phyloP scores from a whole-genome alignment of 2,797 vertebrate species.

The Triplophysa bombifrons region DNA sequence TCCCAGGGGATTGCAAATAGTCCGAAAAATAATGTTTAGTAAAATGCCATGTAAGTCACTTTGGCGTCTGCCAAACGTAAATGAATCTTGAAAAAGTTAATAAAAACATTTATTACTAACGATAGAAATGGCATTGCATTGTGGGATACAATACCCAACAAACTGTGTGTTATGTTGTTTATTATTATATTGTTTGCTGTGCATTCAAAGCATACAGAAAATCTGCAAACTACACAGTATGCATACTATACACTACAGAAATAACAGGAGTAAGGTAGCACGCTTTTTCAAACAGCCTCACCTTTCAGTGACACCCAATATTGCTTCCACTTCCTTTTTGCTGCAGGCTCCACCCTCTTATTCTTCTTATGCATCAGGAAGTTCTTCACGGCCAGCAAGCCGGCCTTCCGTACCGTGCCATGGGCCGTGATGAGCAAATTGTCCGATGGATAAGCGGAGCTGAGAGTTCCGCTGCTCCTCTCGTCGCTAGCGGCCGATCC shows the following conservation, averaged over 20 bases:
- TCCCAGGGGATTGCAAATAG: too few species aligned
- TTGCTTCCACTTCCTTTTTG: constrained; percentile 94
- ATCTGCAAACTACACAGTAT: not conserved
- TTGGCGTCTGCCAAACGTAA: too few species aligned
- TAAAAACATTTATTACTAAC: too few species aligned
- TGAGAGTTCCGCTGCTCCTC: constrained; percentile 90
- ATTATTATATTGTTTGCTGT: not conserved
- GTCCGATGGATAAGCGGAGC: constrained; percentile 86
- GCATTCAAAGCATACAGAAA: not conserved
- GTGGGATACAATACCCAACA: not conserved
- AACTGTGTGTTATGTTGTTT: not conserved
- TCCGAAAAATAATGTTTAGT: too few species aligned
- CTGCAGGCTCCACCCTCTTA: constrained; percentile 94
- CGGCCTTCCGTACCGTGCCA: constrained; percentile 92
- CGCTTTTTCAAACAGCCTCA: constrained; percentile 59
- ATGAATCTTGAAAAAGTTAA: too few species aligned
- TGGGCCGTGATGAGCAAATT: constrained; percentile 80
- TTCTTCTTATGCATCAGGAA: constrained; percentile 97
- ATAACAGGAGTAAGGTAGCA: not conserved
- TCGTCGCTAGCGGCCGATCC: constrained; percentile 90
- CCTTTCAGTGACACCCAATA: constrained; percentile 98
- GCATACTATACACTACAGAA: not conserved
- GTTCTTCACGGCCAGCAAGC: constrained; percentile 93
- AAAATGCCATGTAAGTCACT: too few species aligned
- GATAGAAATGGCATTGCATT: not conserved